Evolutionary conservation across 2,113 vertebrate genomes (phyloP), one percentile per base, ranked within the genome.

Genomic region (Protobothrops flavoviridis): DNA sequence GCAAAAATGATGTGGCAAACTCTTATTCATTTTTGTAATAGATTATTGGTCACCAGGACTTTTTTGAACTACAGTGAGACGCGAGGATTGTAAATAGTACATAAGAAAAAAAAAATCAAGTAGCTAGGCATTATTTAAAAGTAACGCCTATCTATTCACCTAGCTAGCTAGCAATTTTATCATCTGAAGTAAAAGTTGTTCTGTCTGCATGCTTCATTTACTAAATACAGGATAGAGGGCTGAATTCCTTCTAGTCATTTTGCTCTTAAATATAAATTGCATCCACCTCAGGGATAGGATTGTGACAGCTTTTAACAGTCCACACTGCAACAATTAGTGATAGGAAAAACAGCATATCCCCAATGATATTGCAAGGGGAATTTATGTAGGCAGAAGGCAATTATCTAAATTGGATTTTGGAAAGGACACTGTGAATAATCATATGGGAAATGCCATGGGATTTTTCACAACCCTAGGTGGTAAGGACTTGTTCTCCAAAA

Each of bases 321-420:
- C 88, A 92, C 88, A 90, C 89, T 97, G 93, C 94, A 96, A 96
- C 93, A 93, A 61, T 94, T 94, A 92, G 91, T 96, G 96, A 95
- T 95, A 96, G 95, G 89, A 96, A 94, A 94, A 97, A 94, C 93
- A 94, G 93, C 85, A 95, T 85, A 96, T 94, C 94, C 89, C 95
- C 93, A 55, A 94, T 95, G 95, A 96, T 95, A 96, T 93, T 0
- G 0, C 90, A 94, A 94, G 94, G 95, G 95, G 85, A 97, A 96
- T 97, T 97, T 97, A 96, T 95, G 93, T 94, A 95, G 94, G 94
- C 90, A 95, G 96, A 96, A 97, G 95, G 94, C 95, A 97, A 97
- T 96, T 96, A 96, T 96, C 97, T 94, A 96, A 97, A 97, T 95
- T 97, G 95, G 94, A 94, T 97, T 97, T 96, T 97, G 95, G 96